These are phyloP conservation scores for Gonatopus flavifemur DNA, from an alignment of 1,140 invertebrate species.

Conservation along the genomic window DNA sequence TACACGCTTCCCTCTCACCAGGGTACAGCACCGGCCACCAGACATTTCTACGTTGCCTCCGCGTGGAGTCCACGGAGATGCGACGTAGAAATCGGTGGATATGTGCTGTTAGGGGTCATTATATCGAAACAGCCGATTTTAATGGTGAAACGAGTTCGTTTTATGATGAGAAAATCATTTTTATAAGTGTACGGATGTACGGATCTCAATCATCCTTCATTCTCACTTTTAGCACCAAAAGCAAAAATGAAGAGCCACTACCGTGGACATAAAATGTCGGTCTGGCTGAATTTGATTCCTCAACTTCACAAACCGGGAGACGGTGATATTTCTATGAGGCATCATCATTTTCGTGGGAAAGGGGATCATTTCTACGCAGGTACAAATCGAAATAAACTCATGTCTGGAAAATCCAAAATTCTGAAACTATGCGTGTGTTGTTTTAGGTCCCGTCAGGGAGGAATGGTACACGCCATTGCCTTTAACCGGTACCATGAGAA, in stretches of 20 bases:
- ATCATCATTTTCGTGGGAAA: conserved; percentile 75
- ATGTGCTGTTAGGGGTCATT: too few species aligned
- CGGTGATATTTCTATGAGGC: conserved; percentile 70
- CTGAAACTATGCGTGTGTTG: neutral
- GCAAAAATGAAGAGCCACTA: conserved; percentile 81
- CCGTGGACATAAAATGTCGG: conserved; percentile 86
- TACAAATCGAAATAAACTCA: conserved; percentile 36
- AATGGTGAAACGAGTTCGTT: neutral
- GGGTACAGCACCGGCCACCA: too few species aligned
- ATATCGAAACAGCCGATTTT: too few species aligned
- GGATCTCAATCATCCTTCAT: neutral
- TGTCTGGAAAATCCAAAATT: neutral
- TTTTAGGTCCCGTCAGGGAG: conserved; percentile 60
- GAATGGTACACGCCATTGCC: conserved; percentile 64
- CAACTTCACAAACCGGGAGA: conserved; percentile 80
- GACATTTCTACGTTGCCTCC: too few species aligned
- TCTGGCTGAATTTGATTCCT: conserved; percentile 89
- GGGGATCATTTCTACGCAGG: conserved; percentile 74
- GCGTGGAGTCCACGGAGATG: too few species aligned
- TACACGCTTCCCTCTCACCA: too few species aligned
- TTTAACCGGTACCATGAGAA: conserved; percentile 46
- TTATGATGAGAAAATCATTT: neutral
- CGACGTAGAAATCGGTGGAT: too few species aligned
- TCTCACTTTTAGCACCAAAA: conserved; percentile 64
- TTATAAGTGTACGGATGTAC: neutral